phyloP scores from a whole-genome alignment of 2,113 vertebrate genomes.

The Collichthys lucidus region DNA sequence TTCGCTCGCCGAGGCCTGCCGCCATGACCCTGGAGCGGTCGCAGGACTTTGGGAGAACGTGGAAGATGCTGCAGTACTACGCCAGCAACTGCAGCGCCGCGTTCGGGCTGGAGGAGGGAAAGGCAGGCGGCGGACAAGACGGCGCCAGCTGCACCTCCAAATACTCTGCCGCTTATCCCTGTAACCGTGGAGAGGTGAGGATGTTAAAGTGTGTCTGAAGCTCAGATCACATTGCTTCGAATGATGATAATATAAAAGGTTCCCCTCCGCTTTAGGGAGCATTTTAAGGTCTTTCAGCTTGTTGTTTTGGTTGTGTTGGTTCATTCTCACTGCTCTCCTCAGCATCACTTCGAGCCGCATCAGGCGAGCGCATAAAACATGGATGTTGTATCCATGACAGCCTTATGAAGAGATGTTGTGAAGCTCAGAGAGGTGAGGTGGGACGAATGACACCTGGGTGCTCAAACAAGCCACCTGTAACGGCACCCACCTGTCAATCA shows the following conservation, averaged over 20 bases:
- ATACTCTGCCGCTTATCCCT: conserved; percentile 92
- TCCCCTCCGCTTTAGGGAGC: background rate
- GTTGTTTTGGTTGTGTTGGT: too few species aligned
- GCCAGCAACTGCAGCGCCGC: conserved; percentile 89
- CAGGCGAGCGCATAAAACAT: too few species aligned
- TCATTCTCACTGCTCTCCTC: too few species aligned
- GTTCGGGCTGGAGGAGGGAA: conserved; percentile 88
- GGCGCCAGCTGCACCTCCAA: conserved; percentile 91
- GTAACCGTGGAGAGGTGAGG: conserved; percentile 94
- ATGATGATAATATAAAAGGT: background rate
- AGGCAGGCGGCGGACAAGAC: conserved; percentile 59
- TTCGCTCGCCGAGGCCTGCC: conserved; percentile 92
- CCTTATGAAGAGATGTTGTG: too few species aligned
- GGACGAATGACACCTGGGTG: too few species aligned
- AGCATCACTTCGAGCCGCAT: too few species aligned
- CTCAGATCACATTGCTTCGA: background rate
- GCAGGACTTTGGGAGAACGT: conserved; percentile 92
- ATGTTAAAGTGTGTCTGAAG: background rate
- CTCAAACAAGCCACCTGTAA: too few species aligned
- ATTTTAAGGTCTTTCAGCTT: background rate
- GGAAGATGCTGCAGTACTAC: conserved; percentile 93
- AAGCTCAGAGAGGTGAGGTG: too few species aligned
- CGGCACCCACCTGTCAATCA: too few species aligned
- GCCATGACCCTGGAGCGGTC: conserved; percentile 96
- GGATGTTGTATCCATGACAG: too few species aligned